A percentile compares a stretch with the other conserved stretches of the same genome.
Conservation (phyloP, 2,797 vertebrate species). For the Lacerta bilineata region DNA sequence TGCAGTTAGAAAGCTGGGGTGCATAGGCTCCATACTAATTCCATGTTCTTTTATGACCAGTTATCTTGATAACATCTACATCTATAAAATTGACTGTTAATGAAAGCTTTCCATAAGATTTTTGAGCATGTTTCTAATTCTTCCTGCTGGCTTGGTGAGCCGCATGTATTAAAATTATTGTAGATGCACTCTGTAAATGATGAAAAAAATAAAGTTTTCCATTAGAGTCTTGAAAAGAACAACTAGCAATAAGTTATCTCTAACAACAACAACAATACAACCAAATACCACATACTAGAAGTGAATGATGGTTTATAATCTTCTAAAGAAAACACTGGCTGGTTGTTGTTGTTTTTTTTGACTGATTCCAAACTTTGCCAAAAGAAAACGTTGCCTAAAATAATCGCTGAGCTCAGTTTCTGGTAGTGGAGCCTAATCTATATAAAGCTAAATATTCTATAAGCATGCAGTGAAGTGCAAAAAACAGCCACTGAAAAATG, state of each 20-base stretch:
- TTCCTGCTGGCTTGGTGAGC: constrained; percentile 14
- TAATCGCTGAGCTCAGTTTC: constrained; percentile 67
- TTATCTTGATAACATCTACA: background rate
- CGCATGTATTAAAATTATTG: constrained; percentile 46
- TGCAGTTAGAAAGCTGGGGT: background rate
- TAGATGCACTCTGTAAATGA: constrained; percentile 11
- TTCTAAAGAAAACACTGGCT: constrained; percentile 72
- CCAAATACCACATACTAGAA: constrained; percentile 59
- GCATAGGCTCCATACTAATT: background rate
- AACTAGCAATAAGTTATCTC: constrained; percentile 50
- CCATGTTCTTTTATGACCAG: background rate
- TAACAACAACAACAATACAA: constrained; percentile 56
- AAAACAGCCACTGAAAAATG: constrained; percentile 87
- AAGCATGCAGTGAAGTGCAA: constrained; percentile 83
- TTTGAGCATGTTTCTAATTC: constrained; percentile 35
- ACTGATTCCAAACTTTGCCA: constrained; percentile 76
- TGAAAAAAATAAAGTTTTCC: constrained; percentile 56
- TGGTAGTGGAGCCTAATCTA: constrained; percentile 78
- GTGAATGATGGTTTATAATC: constrained; percentile 68
- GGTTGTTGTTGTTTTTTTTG: constrained; percentile 65
- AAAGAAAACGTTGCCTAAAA: constrained; percentile 73
- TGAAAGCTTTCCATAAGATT: constrained; percentile 33
- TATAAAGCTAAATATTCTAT: constrained; percentile 84
- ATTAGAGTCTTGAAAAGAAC: constrained; percentile 48
- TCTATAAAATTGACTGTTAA: constrained; percentile 35